phyloP scores from a whole-genome alignment of 2,888 invertebrate genomes.

The Diarsia mendica region DNA sequence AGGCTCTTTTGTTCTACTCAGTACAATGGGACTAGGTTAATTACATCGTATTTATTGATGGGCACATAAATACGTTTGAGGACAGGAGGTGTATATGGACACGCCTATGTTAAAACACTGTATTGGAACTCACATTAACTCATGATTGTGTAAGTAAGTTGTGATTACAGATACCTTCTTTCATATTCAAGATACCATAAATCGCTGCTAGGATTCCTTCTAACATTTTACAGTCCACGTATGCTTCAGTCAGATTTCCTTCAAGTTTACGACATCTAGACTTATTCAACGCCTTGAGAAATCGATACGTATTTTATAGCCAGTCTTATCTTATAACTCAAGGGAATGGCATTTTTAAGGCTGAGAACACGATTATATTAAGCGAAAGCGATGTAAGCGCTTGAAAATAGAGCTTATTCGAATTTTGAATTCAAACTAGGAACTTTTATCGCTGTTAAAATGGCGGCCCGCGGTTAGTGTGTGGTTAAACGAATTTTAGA shows the following conservation, averaged over 20 bases:
- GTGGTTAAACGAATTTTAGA: conserved; percentile 15
- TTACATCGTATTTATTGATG: conserved; percentile 52
- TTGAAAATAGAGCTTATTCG: conserved; percentile 31
- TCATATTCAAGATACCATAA: conserved; percentile 22
- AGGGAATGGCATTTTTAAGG: conserved; percentile 54
- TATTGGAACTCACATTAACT: not conserved
- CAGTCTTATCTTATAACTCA: conserved; percentile 59
- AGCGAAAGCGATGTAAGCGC: conserved; percentile 36
- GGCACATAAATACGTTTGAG: conserved; percentile 27
- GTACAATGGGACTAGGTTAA: conserved; percentile 52
- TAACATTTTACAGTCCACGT: conserved; percentile 32
- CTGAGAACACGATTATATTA: conserved; percentile 45
- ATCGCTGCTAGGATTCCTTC: not conserved
- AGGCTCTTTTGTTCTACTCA: conserved; percentile 35
- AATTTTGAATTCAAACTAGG: conserved; percentile 42
- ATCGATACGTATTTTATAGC: conserved; percentile 62
- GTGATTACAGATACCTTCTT: conserved; percentile 6
- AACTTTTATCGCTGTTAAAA: conserved; percentile 17
- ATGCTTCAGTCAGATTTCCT: conserved; percentile 46
- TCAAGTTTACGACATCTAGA: conserved; percentile 54
- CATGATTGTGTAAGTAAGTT: conserved; percentile 5
- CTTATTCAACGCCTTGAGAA: conserved; percentile 49
- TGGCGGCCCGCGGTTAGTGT: not conserved
- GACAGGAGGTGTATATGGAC: not conserved
- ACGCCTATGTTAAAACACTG: not conserved